Evolutionary conservation across 2,888 invertebrate genomes (phyloP).

Genomic region (Meloe dianella): DNA sequence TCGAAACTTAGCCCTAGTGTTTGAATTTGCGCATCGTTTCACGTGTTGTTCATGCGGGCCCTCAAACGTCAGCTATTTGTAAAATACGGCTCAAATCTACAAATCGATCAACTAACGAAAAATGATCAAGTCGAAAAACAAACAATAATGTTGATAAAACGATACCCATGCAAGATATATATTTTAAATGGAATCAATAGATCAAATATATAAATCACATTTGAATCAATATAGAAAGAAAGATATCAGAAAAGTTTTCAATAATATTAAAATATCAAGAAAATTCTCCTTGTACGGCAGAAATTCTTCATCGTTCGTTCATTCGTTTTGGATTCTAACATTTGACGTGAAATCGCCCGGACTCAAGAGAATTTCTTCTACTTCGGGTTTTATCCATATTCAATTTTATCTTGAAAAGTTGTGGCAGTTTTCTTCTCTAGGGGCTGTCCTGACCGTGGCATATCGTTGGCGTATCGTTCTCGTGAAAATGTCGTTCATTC

Average conservation of each 20-base stretch:
- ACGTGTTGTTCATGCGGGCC: constrained; percentile 55
- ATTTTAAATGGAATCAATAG: neutral
- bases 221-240: constrained; percentile 11
- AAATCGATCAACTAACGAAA: neutral
- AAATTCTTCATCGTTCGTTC: neutral
- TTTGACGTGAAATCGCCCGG: constrained; percentile 32
- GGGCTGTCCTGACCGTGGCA: constrained; percentile 41
- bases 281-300: neutral
- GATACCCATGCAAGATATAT: too few species aligned
- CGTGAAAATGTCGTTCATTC: constrained; percentile 21
- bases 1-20: constrained; percentile 53
- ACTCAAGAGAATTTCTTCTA: constrained; percentile 48
- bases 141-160: neutral
- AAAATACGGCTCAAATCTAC: neutral
- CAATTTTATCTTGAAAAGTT: constrained; percentile 56
- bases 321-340: constrained; percentile 5
- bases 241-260: constrained; percentile 12
- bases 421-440: constrained; percentile 51
- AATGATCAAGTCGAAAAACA: neutral
- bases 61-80: constrained; percentile 41
- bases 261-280: constrained; percentile 9
- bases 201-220: constrained; percentile 9
- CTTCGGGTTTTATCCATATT: constrained; percentile 58
- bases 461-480: constrained; percentile 31
- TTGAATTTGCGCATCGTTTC: constrained; percentile 60